phyloP scores from a whole-genome alignment of 2,888 invertebrate genomes.

The Coelogynopora nodosa region DNA sequence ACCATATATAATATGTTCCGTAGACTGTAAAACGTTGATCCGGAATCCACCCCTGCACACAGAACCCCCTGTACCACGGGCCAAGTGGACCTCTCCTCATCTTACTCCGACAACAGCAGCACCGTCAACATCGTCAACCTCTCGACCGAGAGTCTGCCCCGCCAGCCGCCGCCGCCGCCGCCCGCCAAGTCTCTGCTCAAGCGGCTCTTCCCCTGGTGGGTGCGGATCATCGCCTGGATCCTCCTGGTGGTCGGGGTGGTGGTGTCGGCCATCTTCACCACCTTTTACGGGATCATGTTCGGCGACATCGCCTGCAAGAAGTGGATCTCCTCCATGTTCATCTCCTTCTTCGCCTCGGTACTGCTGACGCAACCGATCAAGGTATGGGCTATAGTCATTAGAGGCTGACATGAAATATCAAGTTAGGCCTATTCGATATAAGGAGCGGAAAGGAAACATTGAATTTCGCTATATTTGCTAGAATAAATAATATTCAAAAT shows the following conservation, averaged over 20 bases:
- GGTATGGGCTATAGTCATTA: too few relatives aligned
- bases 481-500: too few relatives aligned
- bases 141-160: background rate
- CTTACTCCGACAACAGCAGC: background rate
- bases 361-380: constrained; percentile 64
- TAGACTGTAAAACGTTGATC: too few relatives aligned
- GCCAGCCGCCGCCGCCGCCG: background rate
- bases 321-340: constrained; percentile 64
- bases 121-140: background rate
- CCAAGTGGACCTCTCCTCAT: too few relatives aligned
- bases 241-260: constrained; percentile 59
- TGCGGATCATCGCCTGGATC: constrained; percentile 61
- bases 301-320: constrained; percentile 62
- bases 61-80: too few relatives aligned
- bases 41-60: too few relatives aligned
- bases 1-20: too few relatives aligned
- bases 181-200: background rate
- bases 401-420: too few relatives aligned
- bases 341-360: constrained; percentile 63
- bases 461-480: too few relatives aligned
- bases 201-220: constrained; percentile 55
- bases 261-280: constrained; percentile 61
- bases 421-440: too few relatives aligned
- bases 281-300: constrained; percentile 63
- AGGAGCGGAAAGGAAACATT: too few relatives aligned